Base-by-base conservation (phyloP, 2,797 vertebrate species). In the Kryptopterus vitreolus region DNA sequence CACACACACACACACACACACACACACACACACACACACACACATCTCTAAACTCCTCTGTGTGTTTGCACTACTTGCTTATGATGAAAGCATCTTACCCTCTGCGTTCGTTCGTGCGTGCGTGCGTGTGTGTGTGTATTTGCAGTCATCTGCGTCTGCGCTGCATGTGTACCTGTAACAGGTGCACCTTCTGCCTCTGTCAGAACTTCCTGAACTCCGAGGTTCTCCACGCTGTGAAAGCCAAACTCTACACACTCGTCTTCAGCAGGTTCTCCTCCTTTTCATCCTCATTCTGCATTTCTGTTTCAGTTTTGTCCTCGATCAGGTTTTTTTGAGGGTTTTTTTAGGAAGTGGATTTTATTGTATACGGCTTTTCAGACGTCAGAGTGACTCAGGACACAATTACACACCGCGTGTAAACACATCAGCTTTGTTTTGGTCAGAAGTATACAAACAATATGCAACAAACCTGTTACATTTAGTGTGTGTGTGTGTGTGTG, bases 151-250 rank as follows among this genome's bases (percentile, higher is more conserved):
- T 96, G 91, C 95, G 96, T 90, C 94, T 98, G 94, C 97, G 96
- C 95, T 98, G 97, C 93, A 93, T 98, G 96, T 99, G 97, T 92
- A 95, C 96, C 89, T 99, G 97, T 94, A 99, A 99, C 94, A 95
- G 96, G 94, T 99, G 97, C 90, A 98, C 96, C 91, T 98, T 97
- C 96, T 98, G 97, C 95, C 94, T 98, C 94, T 98, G 97, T 96
- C 96, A 98, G 95, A 99, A 97, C 95, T 93, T 99, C 94, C 96
- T 99, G 92, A 97, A 98, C 96, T 98, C 96, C 92, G 97, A 98
- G 94, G 95, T 98, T 89, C 94, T 99, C 93, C 97, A 98, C 94
- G 96, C 95, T 92, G 94, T 98, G 94, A 97, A 96, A 94, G 96
- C 96, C 95, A 99, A 98, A 96, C 93, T 99, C 95, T 96, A 95